Evolutionary conservation across 2,888 invertebrate genomes (phyloP).

Genomic region (Morinoia aosen): DNA sequence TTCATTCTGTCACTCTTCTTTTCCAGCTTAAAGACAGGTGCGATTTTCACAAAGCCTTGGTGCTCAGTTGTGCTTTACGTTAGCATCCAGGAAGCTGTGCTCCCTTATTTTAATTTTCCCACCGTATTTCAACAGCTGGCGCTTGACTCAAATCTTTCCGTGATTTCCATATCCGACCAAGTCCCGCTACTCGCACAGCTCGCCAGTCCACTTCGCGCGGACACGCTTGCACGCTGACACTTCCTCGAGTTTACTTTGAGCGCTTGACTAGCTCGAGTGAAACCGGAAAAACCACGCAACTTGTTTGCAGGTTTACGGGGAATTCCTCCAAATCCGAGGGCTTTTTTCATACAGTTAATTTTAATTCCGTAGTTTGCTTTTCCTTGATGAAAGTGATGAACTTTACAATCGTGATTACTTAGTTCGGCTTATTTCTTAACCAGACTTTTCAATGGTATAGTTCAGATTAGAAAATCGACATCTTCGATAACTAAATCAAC

Average conservation of each 20-base stretch:
- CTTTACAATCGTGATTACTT: too few relatives aligned
- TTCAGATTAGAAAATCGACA: too few relatives aligned
- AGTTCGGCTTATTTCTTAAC: too few relatives aligned
- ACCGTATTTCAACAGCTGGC: neutral
- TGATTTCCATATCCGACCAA: neutral
- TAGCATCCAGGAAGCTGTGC: neutral
- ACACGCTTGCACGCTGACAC: neutral
- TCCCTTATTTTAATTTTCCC: neutral
- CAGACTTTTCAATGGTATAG: too few relatives aligned
- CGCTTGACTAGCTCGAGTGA: neutral
- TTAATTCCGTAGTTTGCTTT: too few relatives aligned
- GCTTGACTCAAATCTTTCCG: neutral
- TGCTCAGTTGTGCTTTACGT: neutral
- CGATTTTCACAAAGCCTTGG: neutral
- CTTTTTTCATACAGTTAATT: too few relatives aligned
- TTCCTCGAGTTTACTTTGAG: neutral
- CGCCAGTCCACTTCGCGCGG: neutral
- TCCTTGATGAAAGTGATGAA: too few relatives aligned
- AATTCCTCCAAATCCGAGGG: neutral
- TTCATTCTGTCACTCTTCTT: too few relatives aligned
- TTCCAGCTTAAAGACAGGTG: neutral
- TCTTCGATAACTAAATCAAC: too few relatives aligned
- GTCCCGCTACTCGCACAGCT: neutral
- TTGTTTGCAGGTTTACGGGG: neutral
- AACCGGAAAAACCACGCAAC: neutral